Conservation (phyloP, 2,888 invertebrate genomes). For the Leptopilina myrica region DNA sequence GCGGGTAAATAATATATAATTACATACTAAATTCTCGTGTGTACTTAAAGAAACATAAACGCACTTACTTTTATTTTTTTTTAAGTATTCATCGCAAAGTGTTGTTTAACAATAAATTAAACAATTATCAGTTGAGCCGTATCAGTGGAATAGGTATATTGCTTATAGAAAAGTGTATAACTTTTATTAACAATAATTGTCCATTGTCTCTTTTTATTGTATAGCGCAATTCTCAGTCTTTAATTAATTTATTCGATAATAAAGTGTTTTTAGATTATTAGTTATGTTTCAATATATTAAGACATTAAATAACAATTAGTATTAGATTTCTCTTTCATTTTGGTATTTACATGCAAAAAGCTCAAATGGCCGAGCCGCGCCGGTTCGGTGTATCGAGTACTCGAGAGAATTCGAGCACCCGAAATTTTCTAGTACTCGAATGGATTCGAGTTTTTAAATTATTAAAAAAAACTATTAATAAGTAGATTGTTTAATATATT, state of each 20-base stretch:
- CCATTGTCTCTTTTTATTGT: neutral
- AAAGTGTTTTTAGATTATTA: neutral
- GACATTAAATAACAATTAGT: too few species aligned
- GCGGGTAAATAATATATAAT: conserved; percentile 20
- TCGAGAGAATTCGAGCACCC: too few species aligned
- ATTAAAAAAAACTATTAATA: too few species aligned
- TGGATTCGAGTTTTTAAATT: too few species aligned
- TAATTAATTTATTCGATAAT: neutral
- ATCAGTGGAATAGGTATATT: neutral
- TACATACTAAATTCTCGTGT: conserved; percentile 4
- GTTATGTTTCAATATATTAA: too few species aligned
- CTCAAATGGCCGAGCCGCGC: too few species aligned
- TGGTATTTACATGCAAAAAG: too few species aligned
- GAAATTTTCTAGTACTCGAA: too few species aligned
- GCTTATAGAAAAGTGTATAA: neutral
- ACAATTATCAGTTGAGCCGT: neutral
- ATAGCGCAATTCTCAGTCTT: neutral
- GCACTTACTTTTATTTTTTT: conserved; percentile 23
- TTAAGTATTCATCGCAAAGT: neutral
- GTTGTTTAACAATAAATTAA: neutral
- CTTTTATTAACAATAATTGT: conserved; percentile 5
- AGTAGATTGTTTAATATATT: too few species aligned
- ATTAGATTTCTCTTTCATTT: too few species aligned
- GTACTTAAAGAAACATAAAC: conserved; percentile 24
- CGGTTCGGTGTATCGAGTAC: too few species aligned